These are phyloP conservation scores for Amazonetta brasiliensis DNA, from an alignment of 2,797 vertebrate species.

Conservation along the genomic window DNA sequence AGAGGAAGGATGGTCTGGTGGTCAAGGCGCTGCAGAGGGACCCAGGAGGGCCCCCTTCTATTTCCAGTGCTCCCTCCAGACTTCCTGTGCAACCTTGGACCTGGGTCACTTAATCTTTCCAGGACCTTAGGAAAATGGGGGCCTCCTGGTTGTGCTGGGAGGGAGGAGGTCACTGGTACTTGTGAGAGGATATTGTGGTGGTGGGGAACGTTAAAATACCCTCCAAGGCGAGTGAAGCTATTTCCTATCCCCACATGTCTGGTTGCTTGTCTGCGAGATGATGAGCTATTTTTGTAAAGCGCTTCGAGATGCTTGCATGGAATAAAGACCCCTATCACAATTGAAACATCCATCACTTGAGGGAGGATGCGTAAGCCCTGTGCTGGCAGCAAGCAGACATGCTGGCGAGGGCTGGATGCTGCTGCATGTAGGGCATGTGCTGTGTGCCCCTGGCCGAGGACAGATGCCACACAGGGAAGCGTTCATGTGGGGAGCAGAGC, in stretches of 20 bases:
- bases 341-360: slow-evolving; percentile 54
- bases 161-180: slow-evolving; percentile 31
- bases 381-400: neutral
- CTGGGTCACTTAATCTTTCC: slow-evolving; percentile 63
- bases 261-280: neutral
- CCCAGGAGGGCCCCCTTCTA: slow-evolving; percentile 49
- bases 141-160: slow-evolving; percentile 32
- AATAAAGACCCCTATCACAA: slow-evolving; percentile 46
- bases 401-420: neutral
- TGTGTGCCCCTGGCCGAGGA: neutral
- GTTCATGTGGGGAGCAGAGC: neutral
- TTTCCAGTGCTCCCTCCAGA: slow-evolving; percentile 66
- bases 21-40: neutral
- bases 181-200: neutral
- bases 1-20: slow-evolving; percentile 68
- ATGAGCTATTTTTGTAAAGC: slow-evolving; percentile 17
- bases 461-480: rapidly evolving
- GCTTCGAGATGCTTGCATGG: neutral
- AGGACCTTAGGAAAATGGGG: slow-evolving; percentile 48
- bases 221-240: neutral
- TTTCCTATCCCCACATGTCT: slow-evolving; percentile 43
- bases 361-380: neutral
- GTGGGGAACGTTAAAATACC: slow-evolving; percentile 12
- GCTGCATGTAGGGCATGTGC: neutral
- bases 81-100: slow-evolving; percentile 71